Evolutionary conservation across 2,888 invertebrate genomes (phyloP).

Genomic region (Antheraea yamamai): DNA sequence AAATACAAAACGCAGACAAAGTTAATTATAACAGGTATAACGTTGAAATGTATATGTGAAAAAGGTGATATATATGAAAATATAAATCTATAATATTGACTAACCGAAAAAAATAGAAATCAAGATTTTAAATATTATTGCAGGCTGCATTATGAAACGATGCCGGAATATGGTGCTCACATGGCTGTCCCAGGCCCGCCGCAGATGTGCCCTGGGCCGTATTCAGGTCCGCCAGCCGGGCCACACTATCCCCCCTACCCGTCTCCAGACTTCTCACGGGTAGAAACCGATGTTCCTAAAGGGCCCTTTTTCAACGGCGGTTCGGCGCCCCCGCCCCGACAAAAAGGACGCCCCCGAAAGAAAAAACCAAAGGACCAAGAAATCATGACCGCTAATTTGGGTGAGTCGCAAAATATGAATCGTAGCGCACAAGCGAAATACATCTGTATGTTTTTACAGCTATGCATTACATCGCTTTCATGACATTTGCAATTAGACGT

Average conservation of each 20-base stretch:
- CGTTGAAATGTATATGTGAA: too few relatives aligned
- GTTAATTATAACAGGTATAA: too few relatives aligned
- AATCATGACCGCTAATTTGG: constrained; percentile 91
- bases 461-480: background rate
- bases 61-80: too few relatives aligned
- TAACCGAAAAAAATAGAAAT: background rate
- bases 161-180: constrained; percentile 81
- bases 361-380: constrained; percentile 95
- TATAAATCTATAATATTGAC: too few relatives aligned
- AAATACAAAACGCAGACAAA: too few relatives aligned
- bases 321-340: constrained; percentile 86
- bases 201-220: constrained; percentile 81
- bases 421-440: constrained; percentile 28
- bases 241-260: constrained; percentile 81
- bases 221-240: constrained; percentile 72
- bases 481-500: background rate
- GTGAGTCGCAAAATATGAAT: constrained; percentile 77
- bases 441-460: constrained; percentile 12
- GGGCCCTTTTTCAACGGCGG: constrained; percentile 83
- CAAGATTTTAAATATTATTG: constrained; percentile 2
- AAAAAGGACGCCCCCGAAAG: constrained; percentile 96
- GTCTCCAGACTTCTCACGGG: constrained; percentile 82
- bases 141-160: constrained; percentile 79
- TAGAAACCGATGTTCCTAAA: constrained; percentile 74
- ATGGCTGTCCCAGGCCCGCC: constrained; percentile 82